Evolutionary conservation across 1,140 invertebrate genomes (phyloP).

Genomic region (Berghia stephanieae): DNA sequence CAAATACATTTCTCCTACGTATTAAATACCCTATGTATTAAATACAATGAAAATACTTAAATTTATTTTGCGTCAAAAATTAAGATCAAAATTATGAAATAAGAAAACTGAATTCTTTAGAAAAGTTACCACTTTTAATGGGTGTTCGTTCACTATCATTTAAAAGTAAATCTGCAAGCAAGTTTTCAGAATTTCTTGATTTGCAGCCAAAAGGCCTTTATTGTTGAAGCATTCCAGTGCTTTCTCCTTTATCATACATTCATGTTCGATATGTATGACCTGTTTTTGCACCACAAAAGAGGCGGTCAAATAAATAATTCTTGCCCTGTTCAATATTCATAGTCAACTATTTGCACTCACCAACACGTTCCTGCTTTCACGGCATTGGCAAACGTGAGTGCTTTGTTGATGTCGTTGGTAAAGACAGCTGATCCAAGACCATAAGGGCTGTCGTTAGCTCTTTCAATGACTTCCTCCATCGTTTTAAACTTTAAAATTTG

Average conservation of each 20-base stretch:
- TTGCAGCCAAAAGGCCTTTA: background rate
- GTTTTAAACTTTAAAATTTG: constrained; percentile 87
- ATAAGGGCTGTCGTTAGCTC: constrained; percentile 87
- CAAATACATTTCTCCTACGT: too few relatives aligned
- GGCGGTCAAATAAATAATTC: background rate
- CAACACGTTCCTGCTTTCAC: constrained; percentile 89
- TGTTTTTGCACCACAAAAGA: background rate
- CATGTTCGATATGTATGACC: background rate
- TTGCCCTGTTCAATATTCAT: background rate
- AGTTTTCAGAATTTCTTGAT: too few relatives aligned
- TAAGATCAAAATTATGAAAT: too few relatives aligned
- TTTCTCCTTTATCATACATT: background rate
- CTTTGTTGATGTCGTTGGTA: constrained; percentile 85
- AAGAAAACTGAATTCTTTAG: too few relatives aligned
- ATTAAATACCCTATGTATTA: too few relatives aligned
- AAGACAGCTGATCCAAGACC: constrained; percentile 88
- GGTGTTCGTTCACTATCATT: too few relatives aligned
- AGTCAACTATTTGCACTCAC: constrained; percentile 67
- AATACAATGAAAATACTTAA: too few relatives aligned
- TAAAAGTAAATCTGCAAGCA: too few relatives aligned
- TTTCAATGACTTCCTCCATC: constrained; percentile 87
- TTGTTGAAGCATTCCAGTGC: background rate
- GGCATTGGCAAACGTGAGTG: constrained; percentile 53
- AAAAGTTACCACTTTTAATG: too few relatives aligned
- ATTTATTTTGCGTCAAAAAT: too few relatives aligned